phyloP scores from a whole-genome alignment of 2,888 invertebrate species.

The Herminia tarsipennalis region DNA sequence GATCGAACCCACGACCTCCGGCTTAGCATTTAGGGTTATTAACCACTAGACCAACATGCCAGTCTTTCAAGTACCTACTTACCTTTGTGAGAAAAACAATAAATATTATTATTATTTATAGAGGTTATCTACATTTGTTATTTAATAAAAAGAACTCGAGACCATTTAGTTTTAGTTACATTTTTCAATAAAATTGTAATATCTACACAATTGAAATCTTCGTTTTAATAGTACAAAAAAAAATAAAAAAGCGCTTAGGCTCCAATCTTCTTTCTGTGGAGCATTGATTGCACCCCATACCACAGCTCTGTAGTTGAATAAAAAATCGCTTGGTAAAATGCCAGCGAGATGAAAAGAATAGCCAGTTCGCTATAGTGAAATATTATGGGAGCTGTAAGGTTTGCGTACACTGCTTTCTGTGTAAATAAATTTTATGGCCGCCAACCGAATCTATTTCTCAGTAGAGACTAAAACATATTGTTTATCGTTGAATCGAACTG shows the following conservation, averaged over 20 bases:
- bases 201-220: slow-evolving; percentile 61
- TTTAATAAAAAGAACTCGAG: too few species aligned
- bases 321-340: slow-evolving; percentile 80
- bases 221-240: slow-evolving; percentile 64
- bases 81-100: too few species aligned
- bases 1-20: too few species aligned
- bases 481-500: background rate
- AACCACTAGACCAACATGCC: too few species aligned
- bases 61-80: too few species aligned
- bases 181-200: slow-evolving; percentile 55
- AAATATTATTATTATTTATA: too few species aligned
- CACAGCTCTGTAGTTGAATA: slow-evolving; percentile 74
- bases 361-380: slow-evolving; percentile 61
- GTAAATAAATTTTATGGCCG: slow-evolving; percentile 27
- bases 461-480: slow-evolving; percentile 8
- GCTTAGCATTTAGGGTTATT: too few species aligned
- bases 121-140: too few species aligned
- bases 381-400: slow-evolving; percentile 64
- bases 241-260: slow-evolving; percentile 62
- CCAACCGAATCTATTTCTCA: slow-evolving; percentile 22
- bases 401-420: slow-evolving; percentile 48
- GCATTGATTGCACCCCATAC: slow-evolving; percentile 77
- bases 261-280: slow-evolving; percentile 64
- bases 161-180: slow-evolving; percentile 31
- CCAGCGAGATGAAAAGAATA: slow-evolving; percentile 77